phyloP scores from a whole-genome alignment of 2,113 vertebrate species.

The Percopsis transmontana region DNA sequence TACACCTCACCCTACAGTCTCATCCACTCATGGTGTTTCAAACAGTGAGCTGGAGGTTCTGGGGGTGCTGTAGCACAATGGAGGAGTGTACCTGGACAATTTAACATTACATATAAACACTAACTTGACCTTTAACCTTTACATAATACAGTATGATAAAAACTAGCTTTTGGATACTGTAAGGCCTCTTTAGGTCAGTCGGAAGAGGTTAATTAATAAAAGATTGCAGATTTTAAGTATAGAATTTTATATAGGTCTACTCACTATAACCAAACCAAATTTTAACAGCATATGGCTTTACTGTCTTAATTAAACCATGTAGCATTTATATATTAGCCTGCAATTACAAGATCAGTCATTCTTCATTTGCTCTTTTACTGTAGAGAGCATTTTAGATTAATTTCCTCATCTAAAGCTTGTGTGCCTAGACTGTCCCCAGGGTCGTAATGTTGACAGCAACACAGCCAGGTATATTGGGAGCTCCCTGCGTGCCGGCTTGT shows the following conservation, averaged over 20 bases:
- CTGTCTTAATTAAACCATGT: too few relatives aligned
- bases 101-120: background rate
- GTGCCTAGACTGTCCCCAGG: background rate
- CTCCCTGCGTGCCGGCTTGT: background rate
- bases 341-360: slow-evolving; percentile 51
- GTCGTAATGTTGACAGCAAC: slow-evolving; percentile 26
- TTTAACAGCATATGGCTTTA: too few relatives aligned
- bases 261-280: too few relatives aligned
- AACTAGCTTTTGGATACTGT: too few relatives aligned
- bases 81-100: too few relatives aligned
- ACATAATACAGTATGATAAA: slow-evolving; percentile 10
- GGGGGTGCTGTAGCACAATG: too few relatives aligned
- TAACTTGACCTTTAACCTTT: slow-evolving; percentile 21
- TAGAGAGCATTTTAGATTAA: slow-evolving; percentile 2
- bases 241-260: too few relatives aligned
- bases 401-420: background rate
- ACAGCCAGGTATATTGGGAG: slow-evolving; percentile 5
- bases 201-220: slow-evolving; percentile 46
- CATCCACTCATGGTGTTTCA: too few relatives aligned
- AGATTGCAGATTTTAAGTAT: too few relatives aligned
- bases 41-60: too few relatives aligned
- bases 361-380: slow-evolving; percentile 27
- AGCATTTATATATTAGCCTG: too few relatives aligned
- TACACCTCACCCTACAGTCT: too few relatives aligned
- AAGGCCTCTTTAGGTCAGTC: background rate